Base-by-base conservation (phyloP, 2,797 vertebrate genomes). In the Leptatherina wallacei region DNA sequence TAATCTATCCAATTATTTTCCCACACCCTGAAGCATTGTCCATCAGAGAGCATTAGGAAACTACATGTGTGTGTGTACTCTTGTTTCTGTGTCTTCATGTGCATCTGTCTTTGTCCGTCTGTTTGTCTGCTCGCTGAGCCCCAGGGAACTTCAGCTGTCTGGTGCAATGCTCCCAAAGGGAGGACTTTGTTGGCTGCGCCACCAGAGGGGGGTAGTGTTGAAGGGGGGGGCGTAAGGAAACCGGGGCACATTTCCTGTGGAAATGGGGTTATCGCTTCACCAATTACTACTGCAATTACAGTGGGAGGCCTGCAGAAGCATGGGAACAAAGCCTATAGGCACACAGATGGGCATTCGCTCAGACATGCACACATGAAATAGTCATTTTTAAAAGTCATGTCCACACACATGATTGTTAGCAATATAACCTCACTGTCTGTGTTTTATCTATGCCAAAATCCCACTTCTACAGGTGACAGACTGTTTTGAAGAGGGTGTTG, bases 261-360 rank as follows among this genome's bases (percentile, higher is more conserved):
- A 95, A 94, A 94, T 91, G 89, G 91, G 93, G 90, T 94, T 94
- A 95, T 94, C 93, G 90, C 89, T 93, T 92, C 83, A 77, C 89
- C 88, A 93, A 93, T 93, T 94, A 93, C 82, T 90, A 84, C 60
- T 89, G 85, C 88, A 93, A 94, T 93, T 94, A 93, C 85, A 83
- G 77, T 55, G 16, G 85, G 87, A 88, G 87, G 86, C 85, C 91
- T 85, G 87, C 79, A 83, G 81, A 90, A 85, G 85, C 81, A 82
- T 93, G 91, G 86, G 91, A 94, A 92, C 76, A 51, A 86, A 80
- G 82, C 85, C 86, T 82, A 77, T 72, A 75, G 84, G 84, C 82
- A 78, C 81, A 81, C 87, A 89, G 77, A 88, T 82, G 78, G 81
- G 79, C 74, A 79, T 63, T 75, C 62, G 77, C 73, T 63, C 66